Percentiles rank a stretch among this genome's conserved stretches.
These are phyloP conservation scores for Drosophila simulans DNA, from an alignment of 1,140 invertebrate genomes.

Conservation along the genomic window DNA sequence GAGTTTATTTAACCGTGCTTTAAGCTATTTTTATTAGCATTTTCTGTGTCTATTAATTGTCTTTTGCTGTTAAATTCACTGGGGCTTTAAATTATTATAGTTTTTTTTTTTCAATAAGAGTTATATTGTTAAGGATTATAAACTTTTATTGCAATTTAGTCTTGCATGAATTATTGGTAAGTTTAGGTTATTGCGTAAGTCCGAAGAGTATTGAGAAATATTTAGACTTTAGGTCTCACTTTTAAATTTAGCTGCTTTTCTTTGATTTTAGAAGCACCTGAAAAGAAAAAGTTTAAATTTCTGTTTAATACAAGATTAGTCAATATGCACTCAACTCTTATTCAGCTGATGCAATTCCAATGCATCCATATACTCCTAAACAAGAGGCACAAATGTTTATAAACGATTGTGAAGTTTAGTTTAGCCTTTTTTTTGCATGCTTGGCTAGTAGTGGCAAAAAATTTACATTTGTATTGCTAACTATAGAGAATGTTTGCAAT, in stretches of 20 bases:
- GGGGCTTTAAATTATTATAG: neutral
- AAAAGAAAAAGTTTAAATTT: slow-evolving; percentile 6
- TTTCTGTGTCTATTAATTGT: neutral
- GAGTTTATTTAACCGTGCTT: neutral
- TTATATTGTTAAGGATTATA: neutral
- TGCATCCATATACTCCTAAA: neutral
- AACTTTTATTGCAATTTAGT: slow-evolving; percentile 3
- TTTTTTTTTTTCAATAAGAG: neutral
- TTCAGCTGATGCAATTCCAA: slow-evolving; percentile 14
- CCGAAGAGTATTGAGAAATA: slow-evolving; percentile 9
- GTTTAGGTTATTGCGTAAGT: slow-evolving; percentile 1
- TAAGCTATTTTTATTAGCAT: slow-evolving; percentile 18
- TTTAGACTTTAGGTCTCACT: slow-evolving; percentile 20
- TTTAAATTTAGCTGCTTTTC: neutral
- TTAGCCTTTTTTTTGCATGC: slow-evolving; percentile 41
- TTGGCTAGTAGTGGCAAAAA: slow-evolving; percentile 37
- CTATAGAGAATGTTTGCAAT: slow-evolving; percentile 16
- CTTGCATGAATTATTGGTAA: neutral
- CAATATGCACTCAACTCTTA: neutral
- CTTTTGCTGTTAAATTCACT: neutral
- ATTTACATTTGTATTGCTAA: slow-evolving; percentile 38
- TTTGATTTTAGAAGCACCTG: slow-evolving; percentile 24
- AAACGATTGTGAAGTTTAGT: slow-evolving; percentile 13
- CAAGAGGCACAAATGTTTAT: slow-evolving; percentile 18
- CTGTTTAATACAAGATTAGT: too few species aligned